Evolutionary conservation across 1,140 invertebrate genomes (phyloP).

Genomic region (Drosophila yakuba): DNA sequence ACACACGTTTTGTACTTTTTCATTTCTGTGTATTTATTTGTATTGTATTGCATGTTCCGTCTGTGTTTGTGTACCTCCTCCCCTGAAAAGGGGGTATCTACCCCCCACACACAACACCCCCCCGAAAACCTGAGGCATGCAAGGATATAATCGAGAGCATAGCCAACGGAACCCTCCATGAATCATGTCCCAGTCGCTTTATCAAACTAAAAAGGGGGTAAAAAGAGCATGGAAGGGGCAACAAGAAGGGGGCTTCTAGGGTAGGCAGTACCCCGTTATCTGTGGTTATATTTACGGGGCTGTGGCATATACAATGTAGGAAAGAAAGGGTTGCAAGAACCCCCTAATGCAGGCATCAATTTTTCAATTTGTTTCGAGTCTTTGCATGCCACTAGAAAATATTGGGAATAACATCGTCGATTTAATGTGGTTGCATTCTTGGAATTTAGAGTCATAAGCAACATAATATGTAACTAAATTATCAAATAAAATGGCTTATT

Average conservation of each 20-base stretch:
- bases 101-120: background rate
- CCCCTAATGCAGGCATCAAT: constrained; percentile 57
- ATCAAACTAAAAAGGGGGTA: constrained; percentile 48
- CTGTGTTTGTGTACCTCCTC: constrained; percentile 37
- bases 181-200: constrained; percentile 67
- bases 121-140: constrained; percentile 46
- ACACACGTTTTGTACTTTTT: constrained; percentile 67
- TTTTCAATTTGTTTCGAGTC: constrained; percentile 69
- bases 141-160: constrained; percentile 69
- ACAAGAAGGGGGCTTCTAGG: background rate
- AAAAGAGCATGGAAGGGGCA: background rate
- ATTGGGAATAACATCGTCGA: constrained; percentile 11
- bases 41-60: constrained; percentile 71
- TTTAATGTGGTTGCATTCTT: constrained; percentile 5
- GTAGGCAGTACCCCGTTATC: constrained; percentile 27
- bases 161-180: constrained; percentile 54
- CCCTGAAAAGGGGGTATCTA: background rate
- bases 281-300: constrained; percentile 57
- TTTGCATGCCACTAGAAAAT: constrained; percentile 45
- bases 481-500: background rate
- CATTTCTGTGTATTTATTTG: constrained; percentile 54
- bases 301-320: background rate
- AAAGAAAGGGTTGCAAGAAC: background rate
- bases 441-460: constrained; percentile 1
- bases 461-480: background rate